Evolutionary conservation across 2,113 vertebrate species (phyloP).

Genomic region (Danionella cerebrum): DNA sequence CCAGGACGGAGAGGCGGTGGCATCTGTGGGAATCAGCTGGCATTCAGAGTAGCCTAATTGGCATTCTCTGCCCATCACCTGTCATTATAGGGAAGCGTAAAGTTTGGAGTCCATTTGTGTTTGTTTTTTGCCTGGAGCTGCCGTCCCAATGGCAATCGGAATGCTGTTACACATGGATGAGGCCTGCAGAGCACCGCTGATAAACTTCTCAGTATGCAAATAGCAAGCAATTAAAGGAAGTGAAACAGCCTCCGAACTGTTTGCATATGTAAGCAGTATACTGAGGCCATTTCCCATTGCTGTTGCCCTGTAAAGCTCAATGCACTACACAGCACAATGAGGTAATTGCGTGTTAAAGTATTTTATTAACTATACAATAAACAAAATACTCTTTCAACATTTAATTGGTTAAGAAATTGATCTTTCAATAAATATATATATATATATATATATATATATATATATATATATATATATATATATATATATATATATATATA

Average conservation of each 20-base stretch:
- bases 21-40: conserved; percentile 3
- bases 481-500: no score
- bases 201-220: conserved; percentile 48
- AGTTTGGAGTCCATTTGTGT: conserved; percentile 29
- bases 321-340: no score
- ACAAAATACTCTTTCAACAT: no score
- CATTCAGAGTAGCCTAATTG: conserved; percentile 16
- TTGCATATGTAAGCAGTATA: conserved; percentile 8
- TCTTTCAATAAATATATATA: no score
- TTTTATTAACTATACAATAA: no score
- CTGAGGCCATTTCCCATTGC: conserved; percentile 17
- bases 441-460: no score
- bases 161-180: conserved; percentile 34
- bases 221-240: conserved; percentile 44
- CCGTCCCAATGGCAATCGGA: conserved; percentile 31
- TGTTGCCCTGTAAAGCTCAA: no score
- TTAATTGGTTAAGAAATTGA: no score
- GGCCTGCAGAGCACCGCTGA: conserved; percentile 29
- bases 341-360: no score
- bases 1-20: not conserved
- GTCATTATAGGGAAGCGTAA: conserved; percentile 21
- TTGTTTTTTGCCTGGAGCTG: conserved; percentile 30
- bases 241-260: conserved; percentile 31
- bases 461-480: not conserved
- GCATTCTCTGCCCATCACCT: conserved; percentile 34